A percentile compares a stretch with the other conserved stretches of the same genome.
These are phyloP conservation scores for Helostoma temminkii DNA, from an alignment of 2,797 vertebrate genomes.

Conservation along the genomic window DNA sequence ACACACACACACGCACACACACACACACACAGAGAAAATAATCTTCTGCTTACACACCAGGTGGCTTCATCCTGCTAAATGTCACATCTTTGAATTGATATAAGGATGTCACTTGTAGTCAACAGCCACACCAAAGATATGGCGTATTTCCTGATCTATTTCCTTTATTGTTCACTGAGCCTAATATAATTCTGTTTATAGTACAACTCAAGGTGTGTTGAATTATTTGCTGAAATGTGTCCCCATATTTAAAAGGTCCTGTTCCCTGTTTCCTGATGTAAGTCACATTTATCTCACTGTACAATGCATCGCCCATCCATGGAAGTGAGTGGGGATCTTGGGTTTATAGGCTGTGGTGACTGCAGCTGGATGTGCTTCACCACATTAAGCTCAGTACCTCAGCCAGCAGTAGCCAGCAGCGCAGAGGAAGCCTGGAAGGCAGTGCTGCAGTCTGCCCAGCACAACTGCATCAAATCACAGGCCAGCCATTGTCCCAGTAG, in stretches of 20 bases:
- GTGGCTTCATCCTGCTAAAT: slow-evolving; percentile 55
- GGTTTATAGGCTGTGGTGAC: slow-evolving; percentile 71
- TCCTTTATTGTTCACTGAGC: slow-evolving; percentile 33
- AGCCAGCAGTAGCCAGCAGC: slow-evolving; percentile 66
- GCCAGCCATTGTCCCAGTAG: slow-evolving; percentile 64
- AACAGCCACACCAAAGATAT: slow-evolving; percentile 36
- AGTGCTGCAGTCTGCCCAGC: slow-evolving; percentile 74
- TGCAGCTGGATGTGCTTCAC: slow-evolving; percentile 73
- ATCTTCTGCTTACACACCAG: slow-evolving; percentile 36
- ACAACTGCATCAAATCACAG: slow-evolving; percentile 74
- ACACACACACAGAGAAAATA: background rate
- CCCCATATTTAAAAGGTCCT: slow-evolving; percentile 23
- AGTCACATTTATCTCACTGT: slow-evolving; percentile 4
- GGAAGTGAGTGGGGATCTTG: slow-evolving; percentile 39
- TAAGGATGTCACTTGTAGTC: slow-evolving; percentile 52
- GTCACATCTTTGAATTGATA: slow-evolving; percentile 57
- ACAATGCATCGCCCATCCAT: slow-evolving; percentile 15
- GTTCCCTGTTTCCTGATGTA: slow-evolving; percentile 14
- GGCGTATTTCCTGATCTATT: slow-evolving; percentile 27
- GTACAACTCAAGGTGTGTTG: slow-evolving; percentile 17
- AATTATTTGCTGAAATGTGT: slow-evolving; percentile 49
- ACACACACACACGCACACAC: no score
- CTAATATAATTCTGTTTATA: slow-evolving; percentile 17
- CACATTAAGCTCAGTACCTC: slow-evolving; percentile 75
- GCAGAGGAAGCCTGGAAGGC: slow-evolving; percentile 67